Percentiles rank a stretch among this genome's conserved stretches.
Evolutionary conservation across 2,888 invertebrate genomes (phyloP).

Genomic region (Cyrtodaria siliqua): DNA sequence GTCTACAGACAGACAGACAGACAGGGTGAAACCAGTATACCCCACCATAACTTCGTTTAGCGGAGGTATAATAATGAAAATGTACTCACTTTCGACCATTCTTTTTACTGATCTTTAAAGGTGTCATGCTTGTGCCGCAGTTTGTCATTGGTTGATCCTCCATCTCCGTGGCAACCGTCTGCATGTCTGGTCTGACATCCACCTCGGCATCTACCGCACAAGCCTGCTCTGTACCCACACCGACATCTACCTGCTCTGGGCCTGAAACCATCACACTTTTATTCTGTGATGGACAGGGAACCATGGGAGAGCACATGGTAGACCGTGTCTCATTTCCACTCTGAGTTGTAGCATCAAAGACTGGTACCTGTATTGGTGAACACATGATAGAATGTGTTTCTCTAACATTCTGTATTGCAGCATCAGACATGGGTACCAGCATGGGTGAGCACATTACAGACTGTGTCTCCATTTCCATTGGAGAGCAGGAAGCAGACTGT

Average conservation of each 20-base stretch:
- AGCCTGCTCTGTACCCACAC: conserved; percentile 24
- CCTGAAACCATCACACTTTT: conserved; percentile 46
- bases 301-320: conserved; percentile 39
- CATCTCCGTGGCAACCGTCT: conserved; percentile 61
- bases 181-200: conserved; percentile 36
- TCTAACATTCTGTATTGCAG: conserved; percentile 35
- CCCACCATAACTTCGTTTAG: no score
- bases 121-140: conserved; percentile 74
- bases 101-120: conserved; percentile 67
- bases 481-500: conserved; percentile 30
- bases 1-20: no score
- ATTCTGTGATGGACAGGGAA: conserved; percentile 41
- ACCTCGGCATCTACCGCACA: conserved; percentile 32
- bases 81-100: conserved; percentile 49
- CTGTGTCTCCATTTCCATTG: conserved; percentile 23
- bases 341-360: conserved; percentile 34
- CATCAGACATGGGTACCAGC: conserved; percentile 16
- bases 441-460: conserved; percentile 46
- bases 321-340: conserved; percentile 28
- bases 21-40: no score
- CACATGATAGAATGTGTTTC: conserved; percentile 33
- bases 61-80: neutral
- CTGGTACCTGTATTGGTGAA: conserved; percentile 34
- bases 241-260: conserved; percentile 28
- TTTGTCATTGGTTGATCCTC: conserved; percentile 54